Evolutionary conservation across 2,113 vertebrate species (phyloP), one percentile per base, ranked within the genome.

Genomic region (Galeopterus variegatus): DNA sequence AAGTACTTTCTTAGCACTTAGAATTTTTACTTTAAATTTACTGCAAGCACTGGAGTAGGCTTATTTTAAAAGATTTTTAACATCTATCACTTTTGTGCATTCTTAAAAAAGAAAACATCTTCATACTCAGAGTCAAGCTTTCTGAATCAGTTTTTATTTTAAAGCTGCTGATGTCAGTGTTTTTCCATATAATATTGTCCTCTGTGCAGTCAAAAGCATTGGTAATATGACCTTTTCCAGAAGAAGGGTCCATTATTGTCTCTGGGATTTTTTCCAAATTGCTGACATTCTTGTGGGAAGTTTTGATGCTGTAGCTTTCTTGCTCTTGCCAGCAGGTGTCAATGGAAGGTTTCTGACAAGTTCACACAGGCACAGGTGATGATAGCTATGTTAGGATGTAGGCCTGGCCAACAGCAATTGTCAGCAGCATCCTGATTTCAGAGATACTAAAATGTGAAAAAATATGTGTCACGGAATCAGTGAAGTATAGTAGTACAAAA

Each of bases 1-100:
- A 88, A 69, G 17, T 77, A 58, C 45, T 48, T 77, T 67, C n/a
- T 56, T 93, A 87, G n/a, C 54, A 70, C 36, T 79, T 92, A 26
- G 10, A n/a, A 24, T 72, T 90, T 93, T 72, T 79, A 79, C 72
- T 89, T 93, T 86, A 86, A 67, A 60, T 94, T 86, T 88, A 90
- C 31, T 65, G 17, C 90, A 79, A 76, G 33, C 15, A 60, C 56
- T 85, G 28, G 3, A 89, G 91, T 45, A 41, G 28, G 10, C 15
- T 79, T 90, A 72, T 94, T 90, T 94, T 90, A 33, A 95, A 80
- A 76, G 13, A 80, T 50, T 64, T 69, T 33, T 58, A 36, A 79
- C 33, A 89, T 90, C 33, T 28, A 26, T 82, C 36, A 67, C 1
- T 69, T 9, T 88, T 88, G 64, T 94, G 14, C 7, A 54, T 84